A percentile compares a stretch with the other conserved stretches of the same genome.
phyloP scores from a whole-genome alignment of 1,140 invertebrate genomes.

The Nymphalis io region DNA sequence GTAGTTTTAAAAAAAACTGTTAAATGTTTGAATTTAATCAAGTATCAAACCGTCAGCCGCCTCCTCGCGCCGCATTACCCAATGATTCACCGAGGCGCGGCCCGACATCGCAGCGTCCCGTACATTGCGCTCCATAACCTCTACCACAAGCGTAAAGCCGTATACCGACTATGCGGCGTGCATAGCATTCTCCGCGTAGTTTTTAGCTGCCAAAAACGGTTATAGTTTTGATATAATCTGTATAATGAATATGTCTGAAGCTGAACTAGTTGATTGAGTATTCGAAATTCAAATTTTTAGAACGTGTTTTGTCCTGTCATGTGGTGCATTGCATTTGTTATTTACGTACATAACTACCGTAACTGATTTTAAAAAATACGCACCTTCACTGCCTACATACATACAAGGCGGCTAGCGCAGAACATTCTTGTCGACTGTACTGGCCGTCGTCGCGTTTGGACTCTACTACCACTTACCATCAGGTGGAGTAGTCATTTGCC shows the following conservation, averaged over 20 bases:
- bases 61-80: conserved; percentile 50
- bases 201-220: conserved; percentile 11
- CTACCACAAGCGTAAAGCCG: conserved; percentile 19
- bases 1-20: not conserved
- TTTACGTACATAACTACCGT: too few species aligned
- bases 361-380: too few species aligned
- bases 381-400: too few species aligned
- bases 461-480: too few species aligned
- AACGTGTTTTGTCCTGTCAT: too few species aligned
- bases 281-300: not conserved
- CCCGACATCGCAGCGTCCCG: conserved; percentile 53
- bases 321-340: too few species aligned
- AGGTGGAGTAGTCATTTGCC: too few species aligned
- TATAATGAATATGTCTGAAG: not conserved
- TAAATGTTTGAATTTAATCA: conserved; percentile 19
- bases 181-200: conserved; percentile 15
- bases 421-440: too few species aligned
- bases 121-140: conserved; percentile 38
- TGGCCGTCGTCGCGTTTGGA: too few species aligned
- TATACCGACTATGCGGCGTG: conserved; percentile 11
- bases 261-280: not conserved
- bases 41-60: conserved; percentile 32
- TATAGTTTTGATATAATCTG: conserved; percentile 5
- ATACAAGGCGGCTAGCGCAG: too few species aligned
- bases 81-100: conserved; percentile 72